Evolutionary conservation across 2,113 vertebrate species (phyloP), one percentile per base, ranked within the genome.

Genomic region (Amphiprion percula): DNA sequence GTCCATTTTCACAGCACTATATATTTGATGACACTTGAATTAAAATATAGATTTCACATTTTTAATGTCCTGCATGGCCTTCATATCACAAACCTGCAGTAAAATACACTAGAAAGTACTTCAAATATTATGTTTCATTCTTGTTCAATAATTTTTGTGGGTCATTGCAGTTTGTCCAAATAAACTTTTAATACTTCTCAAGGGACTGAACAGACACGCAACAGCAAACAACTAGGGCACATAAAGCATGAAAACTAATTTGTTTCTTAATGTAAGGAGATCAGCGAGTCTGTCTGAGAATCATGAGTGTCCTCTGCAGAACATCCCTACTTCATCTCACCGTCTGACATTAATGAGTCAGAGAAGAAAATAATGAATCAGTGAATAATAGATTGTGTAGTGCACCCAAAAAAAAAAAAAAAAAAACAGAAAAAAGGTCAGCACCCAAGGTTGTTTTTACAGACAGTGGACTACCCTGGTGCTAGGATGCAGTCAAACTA

Each of bases 281-380:
- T 73, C 50, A 78, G 74, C 30, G 15, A 19, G 44, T 77, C 61
- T 56, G 50, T 86, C 77, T 79, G 49, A 44, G 21, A 85, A 71
- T 74, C 54, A 60, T 10, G 10, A 60, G 33, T 82, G 78, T 85
- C 65, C 74, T 75, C 58, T 67, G 68, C 28, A 56, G 65, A 28
- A 67, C 62, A 58, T 74, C 60, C 55, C 53, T 72, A 58, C 73
- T 77, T 77, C n/a, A 74, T 86, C 73, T 79, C 62, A 72, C 60
- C 74, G 55, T 88, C 74, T 74, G 77, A 74, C 28, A 52, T 46
- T 80, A 87, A 91, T 87, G 60, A 85, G 64, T 53, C 11, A 17
- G 41, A 71, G 47, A 26, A 10, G 5, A 7, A 62, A 74, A 52
- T 52, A 81, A 72, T 12, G 10, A n/a, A 21, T 28, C 46, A 39